Conservation (phyloP, 1,140 invertebrate species). For the Brachionus rotundiformis region DNA sequence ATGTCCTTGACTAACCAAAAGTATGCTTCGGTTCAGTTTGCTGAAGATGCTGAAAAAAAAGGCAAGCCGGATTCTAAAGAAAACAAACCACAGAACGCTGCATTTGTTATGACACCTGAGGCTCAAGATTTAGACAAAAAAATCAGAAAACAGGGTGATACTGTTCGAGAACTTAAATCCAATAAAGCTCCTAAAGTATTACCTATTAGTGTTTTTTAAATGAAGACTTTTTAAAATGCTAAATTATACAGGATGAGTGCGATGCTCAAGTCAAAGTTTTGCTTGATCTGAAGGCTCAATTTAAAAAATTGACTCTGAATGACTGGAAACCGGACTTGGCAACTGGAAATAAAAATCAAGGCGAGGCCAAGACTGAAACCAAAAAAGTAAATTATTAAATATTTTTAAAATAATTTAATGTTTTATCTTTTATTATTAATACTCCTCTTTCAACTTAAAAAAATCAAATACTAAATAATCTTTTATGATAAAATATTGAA, state of each 20-base stretch:
- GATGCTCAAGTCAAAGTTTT: constrained; percentile 75
- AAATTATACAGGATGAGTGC: constrained; percentile 67
- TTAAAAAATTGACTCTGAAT: constrained; percentile 73
- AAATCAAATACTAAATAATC: too few species aligned
- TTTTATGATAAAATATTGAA: too few species aligned
- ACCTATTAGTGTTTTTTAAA: too few species aligned
- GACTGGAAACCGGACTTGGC: constrained; percentile 62
- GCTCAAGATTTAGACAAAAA: background rate
- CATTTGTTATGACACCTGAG: constrained; percentile 10
- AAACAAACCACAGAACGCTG: constrained; percentile 34
- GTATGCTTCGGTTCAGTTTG: constrained; percentile 54
- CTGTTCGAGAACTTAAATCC: constrained; percentile 25
- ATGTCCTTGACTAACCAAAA: constrained; percentile 57
- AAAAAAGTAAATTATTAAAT: background rate
- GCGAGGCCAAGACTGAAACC: background rate
- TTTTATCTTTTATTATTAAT: too few species aligned
- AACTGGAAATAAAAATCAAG: background rate
- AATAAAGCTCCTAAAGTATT: constrained; percentile 56
- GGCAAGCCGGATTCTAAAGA: background rate
- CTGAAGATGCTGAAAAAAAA: constrained; percentile 49
- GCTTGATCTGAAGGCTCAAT: constrained; percentile 75
- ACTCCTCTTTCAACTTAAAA: too few species aligned
- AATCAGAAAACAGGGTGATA: constrained; percentile 27
- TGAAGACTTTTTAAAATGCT: too few species aligned
- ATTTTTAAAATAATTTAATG: background rate